A percentile compares a stretch with the other conserved stretches of the same genome.
Evolutionary conservation across 1,140 invertebrate species (phyloP).

Genomic region (Ylistrum balloti): DNA sequence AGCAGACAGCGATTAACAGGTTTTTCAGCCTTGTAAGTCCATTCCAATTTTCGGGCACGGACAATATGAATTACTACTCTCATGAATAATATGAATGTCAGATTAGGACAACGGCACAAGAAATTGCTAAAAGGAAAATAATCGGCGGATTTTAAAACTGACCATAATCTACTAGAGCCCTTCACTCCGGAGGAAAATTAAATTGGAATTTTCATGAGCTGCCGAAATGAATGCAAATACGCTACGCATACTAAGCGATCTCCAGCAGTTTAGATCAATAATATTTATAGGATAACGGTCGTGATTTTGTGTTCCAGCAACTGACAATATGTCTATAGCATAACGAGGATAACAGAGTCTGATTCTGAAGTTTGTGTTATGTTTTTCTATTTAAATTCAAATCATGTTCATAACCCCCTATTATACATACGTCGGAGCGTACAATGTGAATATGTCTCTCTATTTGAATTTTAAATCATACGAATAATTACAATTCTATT

Average conservation of each 20-base stretch:
- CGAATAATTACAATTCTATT: constrained; percentile 36
- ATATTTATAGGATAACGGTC: neutral
- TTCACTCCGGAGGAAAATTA: constrained; percentile 58
- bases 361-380: constrained; percentile 21
- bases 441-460: constrained; percentile 5
- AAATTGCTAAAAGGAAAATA: constrained; percentile 65
- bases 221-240: constrained; percentile 56
- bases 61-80: constrained; percentile 65
- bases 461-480: constrained; percentile 41
- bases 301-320: constrained; percentile 24
- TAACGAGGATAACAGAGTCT: neutral
- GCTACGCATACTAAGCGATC: constrained; percentile 55
- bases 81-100: constrained; percentile 67
- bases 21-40: constrained; percentile 62
- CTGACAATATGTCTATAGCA: constrained; percentile 17
- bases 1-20: constrained; percentile 63
- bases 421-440: neutral
- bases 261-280: constrained; percentile 17
- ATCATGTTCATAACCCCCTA: neutral
- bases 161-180: constrained; percentile 61
- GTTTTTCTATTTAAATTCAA: constrained; percentile 36
- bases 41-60: constrained; percentile 66
- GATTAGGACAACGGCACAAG: constrained; percentile 56
- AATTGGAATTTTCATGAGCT: constrained; percentile 66
- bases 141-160: constrained; percentile 62